Evolutionary conservation across 2,888 invertebrate species (phyloP), one percentile per base, ranked within the genome.

Genomic region (Yponomeuta sedellus): DNA sequence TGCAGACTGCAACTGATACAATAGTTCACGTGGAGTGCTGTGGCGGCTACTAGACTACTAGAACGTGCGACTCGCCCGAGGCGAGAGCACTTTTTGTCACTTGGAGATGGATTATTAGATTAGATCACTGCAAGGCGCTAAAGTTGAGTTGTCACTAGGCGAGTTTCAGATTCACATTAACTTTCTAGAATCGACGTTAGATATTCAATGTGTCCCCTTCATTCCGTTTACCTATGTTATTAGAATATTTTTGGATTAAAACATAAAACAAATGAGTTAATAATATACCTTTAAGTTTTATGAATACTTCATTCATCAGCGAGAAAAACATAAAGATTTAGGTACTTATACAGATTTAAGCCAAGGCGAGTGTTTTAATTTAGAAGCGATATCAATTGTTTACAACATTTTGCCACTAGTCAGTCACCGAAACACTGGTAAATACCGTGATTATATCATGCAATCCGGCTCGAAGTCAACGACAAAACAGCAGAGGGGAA

Each of bases 361-460:
- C 67, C 73, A 75, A 75, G 71, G 72, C 72, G 69, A 74, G 64
- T 69, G 67, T 62, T 65, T 66, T 69, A 64, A 69, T 67, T 68
- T 69, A 68, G 66, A 69, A 68, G 70, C 68, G 71, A 73, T 74
- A 76, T 73, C 68, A 70, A 69, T 61, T 72, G 74, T 73, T 76
- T 75, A 74, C 71, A 75, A 71, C 74, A 71, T 71, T 72, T 68
- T 62, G 73, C 68, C 39, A 63, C 39, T 63, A 63, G 63, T 20
- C n/a, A 70, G 71, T 67, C 68, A 76, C 44, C 44, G 44, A 12
- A 72, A 57, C 82, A 82, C 74, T 72, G 73, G 75, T 81, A 78
- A 82, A 82, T 81, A 81, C 73, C 80, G 81, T 82, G 81, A 73
- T 75, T 71, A 69, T 66, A 75, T 75, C 76, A 69, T 70, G 69